Base-by-base conservation (phyloP, 1,140 invertebrate genomes). In the Anthonomus grandis region DNA sequence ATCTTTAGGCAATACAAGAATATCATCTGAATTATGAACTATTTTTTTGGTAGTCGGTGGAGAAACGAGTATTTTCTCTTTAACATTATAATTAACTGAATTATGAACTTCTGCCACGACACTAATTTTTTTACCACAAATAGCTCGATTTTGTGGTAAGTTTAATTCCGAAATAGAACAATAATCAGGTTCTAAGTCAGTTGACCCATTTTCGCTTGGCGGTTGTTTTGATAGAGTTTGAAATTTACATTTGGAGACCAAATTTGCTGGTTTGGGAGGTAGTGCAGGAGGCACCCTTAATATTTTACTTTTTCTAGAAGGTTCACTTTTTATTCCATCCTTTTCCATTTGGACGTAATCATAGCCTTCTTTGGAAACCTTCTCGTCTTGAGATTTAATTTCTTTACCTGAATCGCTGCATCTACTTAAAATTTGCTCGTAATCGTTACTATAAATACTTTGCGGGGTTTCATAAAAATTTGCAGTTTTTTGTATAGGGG, bases 201-300 rank as follows among this genome's bases (percentile, higher is more conserved):
- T n/a, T n/a, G n/a, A n/a, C 68, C 74, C 65, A 70, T 72, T 55
- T 34, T 64, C 46, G 21, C 47, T 52, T 22, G 50, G 46, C 15
- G 48, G 39, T 42, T 60, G 57, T 41, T 58, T 60, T 8, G 52
- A 46, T 19, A 63, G 17, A 37, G 12, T 52, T 47, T 65, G 78
- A 65, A 75, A 71, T 74, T 80, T 81, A 67, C 76, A 78, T 79
- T 78, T 86, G 70, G 76, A 81, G 73, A 72, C 78, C 68, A 79
- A 78, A 77, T 78, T 86, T 71, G 80, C 78, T 60, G 85, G 85
- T 68, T 87, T 86, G 15, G 84, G 85, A 10, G 84, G 84, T 50
- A 86, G 68, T 47, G 82, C 83, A 52, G 85, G 84, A 22, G 86
- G 84, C 38, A 80, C 81, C 65, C 82, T 78, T 59, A 78, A 75